phyloP scores from a whole-genome alignment of 2,888 invertebrate genomes.

The Synanthedon tipuliformis region DNA sequence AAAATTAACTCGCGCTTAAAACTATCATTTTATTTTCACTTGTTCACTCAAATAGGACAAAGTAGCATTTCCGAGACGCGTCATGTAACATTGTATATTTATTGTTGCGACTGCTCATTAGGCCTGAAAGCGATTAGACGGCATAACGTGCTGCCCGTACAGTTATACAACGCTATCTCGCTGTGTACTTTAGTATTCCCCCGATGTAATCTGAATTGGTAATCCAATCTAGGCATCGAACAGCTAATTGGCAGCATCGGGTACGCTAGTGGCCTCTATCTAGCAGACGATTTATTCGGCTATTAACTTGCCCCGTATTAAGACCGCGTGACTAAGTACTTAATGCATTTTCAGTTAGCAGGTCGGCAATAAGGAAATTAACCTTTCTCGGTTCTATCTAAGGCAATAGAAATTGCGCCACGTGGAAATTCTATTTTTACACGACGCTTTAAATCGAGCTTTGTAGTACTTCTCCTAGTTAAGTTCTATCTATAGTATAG shows the following conservation, averaged over 20 bases:
- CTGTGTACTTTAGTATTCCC: slow-evolving; percentile 19
- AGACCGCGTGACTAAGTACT: not conserved
- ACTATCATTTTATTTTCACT: not conserved
- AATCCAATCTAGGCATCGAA: slow-evolving; percentile 42
- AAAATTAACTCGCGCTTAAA: too few relatives aligned
- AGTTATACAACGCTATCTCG: slow-evolving; percentile 18
- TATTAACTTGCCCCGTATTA: slow-evolving; percentile 24
- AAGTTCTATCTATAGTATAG: too few relatives aligned
- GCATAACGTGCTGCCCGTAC: slow-evolving; percentile 22
- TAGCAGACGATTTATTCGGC: slow-evolving; percentile 38
- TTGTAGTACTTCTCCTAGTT: too few relatives aligned
- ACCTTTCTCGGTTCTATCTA: too few relatives aligned
- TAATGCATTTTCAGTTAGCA: too few relatives aligned
- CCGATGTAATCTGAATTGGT: slow-evolving; percentile 57
- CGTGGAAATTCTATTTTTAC: too few relatives aligned
- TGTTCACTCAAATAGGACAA: not conserved
- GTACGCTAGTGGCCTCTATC: slow-evolving; percentile 22
- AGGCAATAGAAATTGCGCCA: too few relatives aligned
- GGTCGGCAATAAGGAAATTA: too few relatives aligned
- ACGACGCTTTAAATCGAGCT: too few relatives aligned
- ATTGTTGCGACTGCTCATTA: slow-evolving; percentile 29
- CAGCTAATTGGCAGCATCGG: slow-evolving; percentile 49
- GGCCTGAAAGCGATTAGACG: slow-evolving; percentile 31
- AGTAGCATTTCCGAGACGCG: slow-evolving; percentile 13
- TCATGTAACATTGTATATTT: slow-evolving; percentile 19